phyloP scores from a whole-genome alignment of 2,797 vertebrate genomes.

The Choloepus didactylus region DNA sequence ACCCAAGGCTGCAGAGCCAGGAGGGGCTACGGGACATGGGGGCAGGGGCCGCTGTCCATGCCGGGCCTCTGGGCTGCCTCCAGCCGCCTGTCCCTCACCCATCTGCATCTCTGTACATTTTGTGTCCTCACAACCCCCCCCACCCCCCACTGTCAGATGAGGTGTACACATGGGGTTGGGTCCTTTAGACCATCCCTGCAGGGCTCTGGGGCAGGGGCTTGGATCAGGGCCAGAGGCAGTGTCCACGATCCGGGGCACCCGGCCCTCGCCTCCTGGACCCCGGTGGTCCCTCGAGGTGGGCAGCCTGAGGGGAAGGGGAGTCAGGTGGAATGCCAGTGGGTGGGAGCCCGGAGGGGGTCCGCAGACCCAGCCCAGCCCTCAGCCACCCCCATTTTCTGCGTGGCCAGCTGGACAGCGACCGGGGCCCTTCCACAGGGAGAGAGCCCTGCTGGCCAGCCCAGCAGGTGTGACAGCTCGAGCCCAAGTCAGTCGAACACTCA shows the following conservation, averaged over 20 bases:
- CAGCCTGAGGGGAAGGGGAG: rapidly evolving
- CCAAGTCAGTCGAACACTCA: too few relatives aligned
- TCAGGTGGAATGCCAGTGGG: neutral
- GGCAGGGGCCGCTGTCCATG: too few relatives aligned
- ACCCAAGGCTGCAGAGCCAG: neutral
- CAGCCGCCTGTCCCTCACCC: neutral
- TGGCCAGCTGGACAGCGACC: neutral
- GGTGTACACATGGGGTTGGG: neutral
- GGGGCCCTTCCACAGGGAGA: slow-evolving; percentile 76
- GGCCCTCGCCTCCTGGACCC: neutral
- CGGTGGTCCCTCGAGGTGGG: neutral
- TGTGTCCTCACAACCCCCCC: neutral
- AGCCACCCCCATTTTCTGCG: neutral
- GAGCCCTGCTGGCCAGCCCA: too few relatives aligned
- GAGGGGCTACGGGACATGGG: neutral
- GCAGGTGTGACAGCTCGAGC: too few relatives aligned
- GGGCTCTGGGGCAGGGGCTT: neutral
- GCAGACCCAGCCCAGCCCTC: rapidly evolving
- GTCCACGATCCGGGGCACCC: neutral
- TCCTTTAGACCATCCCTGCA: neutral
- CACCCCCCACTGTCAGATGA: rapidly evolving
- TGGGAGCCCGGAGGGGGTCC: too few relatives aligned
- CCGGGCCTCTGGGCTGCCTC: neutral
- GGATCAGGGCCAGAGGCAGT: neutral
- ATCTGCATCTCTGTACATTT: neutral